Evolutionary conservation across 2,888 invertebrate species (phyloP).

Genomic region (Tryphoninae sp.): DNA sequence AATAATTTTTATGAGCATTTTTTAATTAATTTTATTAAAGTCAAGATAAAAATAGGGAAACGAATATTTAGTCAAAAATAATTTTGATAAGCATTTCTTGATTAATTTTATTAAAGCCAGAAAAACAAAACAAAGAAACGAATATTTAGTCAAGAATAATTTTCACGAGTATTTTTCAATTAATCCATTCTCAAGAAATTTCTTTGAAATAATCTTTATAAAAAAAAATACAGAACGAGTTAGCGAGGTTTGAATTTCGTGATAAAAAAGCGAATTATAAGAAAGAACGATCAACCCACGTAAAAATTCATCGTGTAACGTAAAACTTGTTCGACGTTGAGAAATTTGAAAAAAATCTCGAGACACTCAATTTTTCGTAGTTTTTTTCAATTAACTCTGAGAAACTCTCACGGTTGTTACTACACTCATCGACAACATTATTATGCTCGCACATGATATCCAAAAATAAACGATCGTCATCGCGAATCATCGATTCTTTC

Average conservation of each 20-base stretch:
- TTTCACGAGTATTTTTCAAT: not conserved
- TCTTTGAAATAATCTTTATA: no score
- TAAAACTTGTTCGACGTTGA: slow-evolving; percentile 12
- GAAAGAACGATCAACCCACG: slow-evolving; percentile 27
- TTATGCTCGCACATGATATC: slow-evolving; percentile 59
- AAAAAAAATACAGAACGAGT: not conserved
- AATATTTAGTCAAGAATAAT: slow-evolving; percentile 1
- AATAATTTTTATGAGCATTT: no score
- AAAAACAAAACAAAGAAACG: not conserved
- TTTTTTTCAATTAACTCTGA: slow-evolving; percentile 26
- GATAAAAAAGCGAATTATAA: slow-evolving; percentile 16
- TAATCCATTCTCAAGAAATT: not conserved
- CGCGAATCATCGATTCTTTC: slow-evolving; percentile 23
- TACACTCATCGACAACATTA: slow-evolving; percentile 24
- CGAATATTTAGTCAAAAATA: no score
- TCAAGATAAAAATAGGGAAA: not conserved
- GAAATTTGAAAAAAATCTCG: not conserved
- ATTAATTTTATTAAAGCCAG: no score
- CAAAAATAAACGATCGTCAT: slow-evolving; percentile 67
- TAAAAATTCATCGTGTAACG: not conserved
- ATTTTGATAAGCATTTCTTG: no score
- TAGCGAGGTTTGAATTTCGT: not conserved
- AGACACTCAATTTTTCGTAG: slow-evolving; percentile 13
- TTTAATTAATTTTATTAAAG: no score
- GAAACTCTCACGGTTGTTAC: slow-evolving; percentile 38